Evolutionary conservation across 1,140 invertebrate genomes (phyloP), one percentile per base, ranked within the genome.

Genomic region (Hypsibius dujardini): DNA sequence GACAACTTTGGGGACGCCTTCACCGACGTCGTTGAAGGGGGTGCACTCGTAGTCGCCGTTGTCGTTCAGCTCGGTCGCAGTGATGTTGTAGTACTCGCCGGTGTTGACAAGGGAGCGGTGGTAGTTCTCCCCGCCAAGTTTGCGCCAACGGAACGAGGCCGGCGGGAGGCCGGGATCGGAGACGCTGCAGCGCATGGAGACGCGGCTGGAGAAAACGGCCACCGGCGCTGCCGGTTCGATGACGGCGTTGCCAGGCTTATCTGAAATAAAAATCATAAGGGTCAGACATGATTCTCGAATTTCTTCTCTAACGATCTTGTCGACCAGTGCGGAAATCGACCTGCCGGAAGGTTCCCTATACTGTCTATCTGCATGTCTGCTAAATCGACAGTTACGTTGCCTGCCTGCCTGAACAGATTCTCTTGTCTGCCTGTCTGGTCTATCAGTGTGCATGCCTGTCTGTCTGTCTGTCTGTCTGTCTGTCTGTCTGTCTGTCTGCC

Each of bases 41-140:
- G 75, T 75, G 60, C 76, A 77, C 2, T 56, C 71, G 60, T 76
- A 77, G 46, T 73, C 71, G 1, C 76, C 76, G 45, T 73, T 75
- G 67, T 77, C 75, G 12, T 59, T 47, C 1, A 77, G 73, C 45
- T 50, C 28, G 1, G 73, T 72, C 0, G 47, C 69, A 7, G 72
- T 12, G 45, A 76, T 75, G 1, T 47, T 71, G 2, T 74, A 70
- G 12, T 59, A 72, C n/a, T 71, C 59, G 0, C 47, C 70, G 1
- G 47, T 74, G 47, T 73, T 47, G n/a, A n/a, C n/a, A n/a, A n/a
- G n/a, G 67, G 0, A 56, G 50, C 50, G 50, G 50, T 56, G 7
- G n/a, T 7, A 3, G 62, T 67, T 67, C 42, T 47, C 47, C 1
- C 40, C 45, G 12, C 73, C 73, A 46, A 72, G 72, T 50, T 73